These are phyloP conservation scores for Uria aalge DNA, from an alignment of 2,113 vertebrate species.

Conservation along the genomic window DNA sequence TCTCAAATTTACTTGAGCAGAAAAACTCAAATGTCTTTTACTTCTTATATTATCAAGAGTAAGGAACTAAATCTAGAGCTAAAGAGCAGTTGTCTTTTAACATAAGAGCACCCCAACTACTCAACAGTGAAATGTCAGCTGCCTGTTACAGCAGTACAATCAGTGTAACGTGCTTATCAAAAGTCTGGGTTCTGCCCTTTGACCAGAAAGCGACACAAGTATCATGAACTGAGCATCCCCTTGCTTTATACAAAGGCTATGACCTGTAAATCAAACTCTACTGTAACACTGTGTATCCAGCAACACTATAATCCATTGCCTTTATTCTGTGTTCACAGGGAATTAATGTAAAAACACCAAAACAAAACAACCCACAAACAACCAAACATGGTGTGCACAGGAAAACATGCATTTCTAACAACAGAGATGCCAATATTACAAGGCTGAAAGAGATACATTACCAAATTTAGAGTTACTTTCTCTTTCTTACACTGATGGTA, in stretches of 20 bases:
- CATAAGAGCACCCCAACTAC: background rate
- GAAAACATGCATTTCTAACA: background rate
- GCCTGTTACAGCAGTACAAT: background rate
- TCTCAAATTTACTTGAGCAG: background rate
- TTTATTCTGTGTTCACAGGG: background rate
- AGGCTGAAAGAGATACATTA: background rate
- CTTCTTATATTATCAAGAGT: background rate
- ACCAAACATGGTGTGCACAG: accelerated
- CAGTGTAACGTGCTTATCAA: background rate
- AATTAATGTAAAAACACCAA: background rate
- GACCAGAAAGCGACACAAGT: background rate
- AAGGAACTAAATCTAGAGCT: background rate
- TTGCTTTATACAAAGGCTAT: background rate
- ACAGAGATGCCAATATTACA: background rate
- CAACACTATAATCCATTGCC: background rate
- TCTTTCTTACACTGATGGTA: background rate
- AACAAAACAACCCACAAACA: background rate
- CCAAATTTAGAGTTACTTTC: background rate
- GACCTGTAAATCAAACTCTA: background rate
- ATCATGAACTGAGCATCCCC: background rate
- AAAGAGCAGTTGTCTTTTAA: background rate
- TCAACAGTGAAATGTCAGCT: background rate
- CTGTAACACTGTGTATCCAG: background rate
- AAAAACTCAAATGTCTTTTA: background rate
- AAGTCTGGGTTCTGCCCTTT: background rate